Conservation (phyloP, 2,113 vertebrate genomes). For the Stigmatopora nigra region DNA sequence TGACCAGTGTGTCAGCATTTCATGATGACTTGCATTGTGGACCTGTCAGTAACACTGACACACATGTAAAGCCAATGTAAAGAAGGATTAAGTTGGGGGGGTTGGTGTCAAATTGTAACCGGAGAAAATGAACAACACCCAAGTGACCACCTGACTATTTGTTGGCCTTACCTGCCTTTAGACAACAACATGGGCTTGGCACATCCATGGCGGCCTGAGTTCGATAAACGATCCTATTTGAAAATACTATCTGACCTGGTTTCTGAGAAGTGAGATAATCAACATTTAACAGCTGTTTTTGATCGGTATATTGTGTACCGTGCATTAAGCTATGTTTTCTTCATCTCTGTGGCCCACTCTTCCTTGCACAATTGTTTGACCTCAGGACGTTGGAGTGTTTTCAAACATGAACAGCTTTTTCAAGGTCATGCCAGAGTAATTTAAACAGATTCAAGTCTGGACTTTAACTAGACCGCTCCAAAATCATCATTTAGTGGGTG, state of each 20-base stretch:
- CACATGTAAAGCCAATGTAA: not conserved
- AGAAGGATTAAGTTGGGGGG: not conserved
- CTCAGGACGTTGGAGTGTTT: too few relatives aligned
- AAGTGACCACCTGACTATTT: not conserved
- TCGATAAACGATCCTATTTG: conserved; percentile 40
- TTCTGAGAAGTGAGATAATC: conserved; percentile 22
- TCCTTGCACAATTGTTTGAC: too few relatives aligned
- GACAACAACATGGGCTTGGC: not conserved
- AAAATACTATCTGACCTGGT: not conserved
- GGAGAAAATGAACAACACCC: not conserved
- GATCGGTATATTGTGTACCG: conserved; percentile 49
- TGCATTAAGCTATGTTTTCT: not conserved
- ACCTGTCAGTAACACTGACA: not conserved
- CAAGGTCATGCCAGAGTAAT: too few relatives aligned
- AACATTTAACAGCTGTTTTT: conserved; percentile 58
- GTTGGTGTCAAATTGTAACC: not conserved
- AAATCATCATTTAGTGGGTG: too few relatives aligned
- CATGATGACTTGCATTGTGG: not conserved
- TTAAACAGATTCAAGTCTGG: too few relatives aligned
- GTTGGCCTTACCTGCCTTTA: not conserved
- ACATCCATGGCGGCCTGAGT: conserved; percentile 2
- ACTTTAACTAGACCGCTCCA: too few relatives aligned
- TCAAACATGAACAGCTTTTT: too few relatives aligned
- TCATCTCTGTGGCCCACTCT: too few relatives aligned
- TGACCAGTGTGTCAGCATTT: not conserved